Percentiles rank a stretch among this genome's conserved stretches.
Conservation (phyloP, 1,140 invertebrate genomes). For the Schlechtendalia chinensis region DNA sequence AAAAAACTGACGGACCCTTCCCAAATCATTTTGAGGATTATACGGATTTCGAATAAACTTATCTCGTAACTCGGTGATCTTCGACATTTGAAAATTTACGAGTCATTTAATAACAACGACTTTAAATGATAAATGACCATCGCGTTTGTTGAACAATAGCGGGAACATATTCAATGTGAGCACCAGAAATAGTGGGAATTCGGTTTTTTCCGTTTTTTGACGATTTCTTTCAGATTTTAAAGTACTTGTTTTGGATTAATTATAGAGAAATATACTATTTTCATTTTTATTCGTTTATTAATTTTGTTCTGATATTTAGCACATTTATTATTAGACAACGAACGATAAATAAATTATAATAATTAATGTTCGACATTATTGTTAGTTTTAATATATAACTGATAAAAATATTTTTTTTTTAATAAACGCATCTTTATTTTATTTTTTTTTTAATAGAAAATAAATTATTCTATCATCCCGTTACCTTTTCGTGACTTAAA, state of each 20-base stretch:
- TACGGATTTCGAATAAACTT: not conserved
- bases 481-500: not conserved
- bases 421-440: not conserved
- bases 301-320: not conserved
- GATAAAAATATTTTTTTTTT: too few species aligned
- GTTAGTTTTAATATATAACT: too few species aligned
- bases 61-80: conserved; percentile 5
- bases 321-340: too few species aligned
- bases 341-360: too few species aligned
- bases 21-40: conserved; percentile 21
- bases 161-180: not conserved
- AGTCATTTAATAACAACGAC: not conserved
- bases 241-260: not conserved
- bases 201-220: not conserved
- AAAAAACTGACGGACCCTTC: not conserved
- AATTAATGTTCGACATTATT: too few species aligned
- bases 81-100: conserved; percentile 2
- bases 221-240: not conserved
- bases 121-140: not conserved
- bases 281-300: not conserved
- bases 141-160: not conserved
- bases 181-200: not conserved
- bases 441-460: not conserved
- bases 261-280: not conserved
- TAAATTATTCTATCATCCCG: not conserved